Percentiles rank a stretch among this genome's conserved stretches.
Conservation (phyloP, 2,113 vertebrate species). For the Leuciscus idus region DNA sequence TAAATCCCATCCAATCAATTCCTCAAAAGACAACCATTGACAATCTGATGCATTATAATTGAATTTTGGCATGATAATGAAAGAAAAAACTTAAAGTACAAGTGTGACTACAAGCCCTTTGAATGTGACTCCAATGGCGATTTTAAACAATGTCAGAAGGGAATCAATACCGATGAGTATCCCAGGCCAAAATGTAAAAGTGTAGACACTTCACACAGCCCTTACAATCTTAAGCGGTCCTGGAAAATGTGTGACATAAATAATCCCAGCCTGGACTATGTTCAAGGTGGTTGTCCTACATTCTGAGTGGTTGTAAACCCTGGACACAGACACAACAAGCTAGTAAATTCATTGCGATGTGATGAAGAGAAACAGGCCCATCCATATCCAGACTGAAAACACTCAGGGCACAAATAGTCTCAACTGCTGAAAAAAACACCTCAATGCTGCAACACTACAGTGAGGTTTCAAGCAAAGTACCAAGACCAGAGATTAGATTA, state of each 20-base stretch:
- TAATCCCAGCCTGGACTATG: slow-evolving; percentile 40
- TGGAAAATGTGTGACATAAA: slow-evolving; percentile 48
- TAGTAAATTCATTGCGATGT: slow-evolving; percentile 3
- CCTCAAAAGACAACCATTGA: not conserved
- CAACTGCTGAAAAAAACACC: not conserved
- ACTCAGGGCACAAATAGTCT: not conserved
- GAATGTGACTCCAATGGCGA: not conserved
- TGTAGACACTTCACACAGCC: slow-evolving; percentile 41
- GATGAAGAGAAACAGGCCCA: not conserved
- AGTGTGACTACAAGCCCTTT: not conserved
- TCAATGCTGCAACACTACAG: slow-evolving; percentile 1
- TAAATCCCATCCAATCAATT: not conserved
- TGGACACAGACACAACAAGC: not conserved
- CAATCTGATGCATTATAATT: not conserved
- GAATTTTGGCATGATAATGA: not conserved
- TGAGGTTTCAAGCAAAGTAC: slow-evolving; percentile 10
- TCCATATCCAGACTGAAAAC: slow-evolving; percentile 28
- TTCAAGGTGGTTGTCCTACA: not conserved
- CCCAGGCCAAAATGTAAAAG: not conserved
- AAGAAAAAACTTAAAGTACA: not conserved
- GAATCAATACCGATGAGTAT: slow-evolving; percentile 1
- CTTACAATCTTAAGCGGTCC: slow-evolving; percentile 33
- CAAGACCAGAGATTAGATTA: not conserved
- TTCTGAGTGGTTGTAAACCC: slow-evolving; percentile 28
- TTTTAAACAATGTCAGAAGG: not conserved